Evolutionary conservation across 2,888 invertebrate species (phyloP).

Genomic region (Cinara cedri): DNA sequence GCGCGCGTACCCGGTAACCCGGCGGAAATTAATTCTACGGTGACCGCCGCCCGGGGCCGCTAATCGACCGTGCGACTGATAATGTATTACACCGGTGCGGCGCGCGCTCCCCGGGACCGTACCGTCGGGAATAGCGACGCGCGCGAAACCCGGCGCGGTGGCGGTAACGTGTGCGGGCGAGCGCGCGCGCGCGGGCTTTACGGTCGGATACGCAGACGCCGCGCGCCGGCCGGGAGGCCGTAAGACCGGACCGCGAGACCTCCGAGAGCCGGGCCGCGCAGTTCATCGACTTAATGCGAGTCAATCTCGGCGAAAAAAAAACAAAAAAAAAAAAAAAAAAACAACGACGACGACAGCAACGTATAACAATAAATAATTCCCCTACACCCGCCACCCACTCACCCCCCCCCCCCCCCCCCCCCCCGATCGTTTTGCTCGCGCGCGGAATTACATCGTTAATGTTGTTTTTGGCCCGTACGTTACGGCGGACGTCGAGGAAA

Average conservation of each 20-base stretch:
- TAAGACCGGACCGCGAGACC: slow-evolving; percentile 25
- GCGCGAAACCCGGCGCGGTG: slow-evolving; percentile 1
- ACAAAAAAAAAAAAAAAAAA: too few relatives aligned
- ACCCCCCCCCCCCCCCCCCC: too few relatives aligned
- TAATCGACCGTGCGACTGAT: slow-evolving; percentile 52
- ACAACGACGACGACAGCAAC: too few relatives aligned
- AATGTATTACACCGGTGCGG: neutral
- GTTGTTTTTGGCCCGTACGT: too few relatives aligned
- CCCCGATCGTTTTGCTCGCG: too few relatives aligned
- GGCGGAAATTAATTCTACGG: slow-evolving; percentile 35
- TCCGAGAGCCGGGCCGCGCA: slow-evolving; percentile 6
- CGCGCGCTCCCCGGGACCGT: neutral
- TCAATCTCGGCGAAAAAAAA: neutral
- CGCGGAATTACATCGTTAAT: too few relatives aligned
- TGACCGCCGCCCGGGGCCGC: slow-evolving; percentile 40
- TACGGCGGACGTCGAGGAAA: too few relatives aligned
- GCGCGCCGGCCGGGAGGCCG: neutral
- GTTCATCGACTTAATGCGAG: slow-evolving; percentile 41
- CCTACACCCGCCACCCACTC: too few relatives aligned
- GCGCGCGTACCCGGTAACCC: neutral
- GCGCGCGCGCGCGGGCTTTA: neutral
- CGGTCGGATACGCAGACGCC: slow-evolving; percentile 24
- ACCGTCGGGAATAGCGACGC: slow-evolving; percentile 21
- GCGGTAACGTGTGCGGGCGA: neutral
- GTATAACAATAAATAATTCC: too few relatives aligned